phyloP scores from a whole-genome alignment of 2,888 invertebrate genomes.

The Nomada flava region DNA sequence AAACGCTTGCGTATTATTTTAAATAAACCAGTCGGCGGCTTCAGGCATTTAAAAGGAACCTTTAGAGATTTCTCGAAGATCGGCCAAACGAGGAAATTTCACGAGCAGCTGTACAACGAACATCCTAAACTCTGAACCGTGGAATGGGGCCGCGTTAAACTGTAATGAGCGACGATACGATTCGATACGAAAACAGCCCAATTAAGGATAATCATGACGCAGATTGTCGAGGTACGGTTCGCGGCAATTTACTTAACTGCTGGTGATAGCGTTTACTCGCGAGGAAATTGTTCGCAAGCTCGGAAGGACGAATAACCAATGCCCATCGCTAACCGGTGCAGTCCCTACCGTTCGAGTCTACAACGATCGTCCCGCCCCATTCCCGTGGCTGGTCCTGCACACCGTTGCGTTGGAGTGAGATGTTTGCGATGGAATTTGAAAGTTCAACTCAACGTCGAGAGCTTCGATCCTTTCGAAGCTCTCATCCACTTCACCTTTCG shows the following conservation, averaged over 20 bases:
- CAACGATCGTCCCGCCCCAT: slow-evolving; percentile 30
- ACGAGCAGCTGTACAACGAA: neutral
- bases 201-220: too few relatives aligned
- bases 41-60: neutral
- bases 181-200: neutral
- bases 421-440: slow-evolving; percentile 72
- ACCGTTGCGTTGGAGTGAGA: slow-evolving; percentile 46
- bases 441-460: slow-evolving; percentile 64
- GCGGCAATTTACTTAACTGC: too few relatives aligned
- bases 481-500: slow-evolving; percentile 65
- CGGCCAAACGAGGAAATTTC: neutral
- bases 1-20: slow-evolving; percentile 8
- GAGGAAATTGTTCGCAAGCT: slow-evolving; percentile 3
- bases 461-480: slow-evolving; percentile 64
- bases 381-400: slow-evolving; percentile 25
- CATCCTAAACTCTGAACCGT: neutral
- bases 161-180: neutral
- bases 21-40: neutral
- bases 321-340: slow-evolving; percentile 33
- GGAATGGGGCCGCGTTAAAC: neutral
- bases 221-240: too few relatives aligned
- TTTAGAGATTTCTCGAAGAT: slow-evolving; percentile 3
- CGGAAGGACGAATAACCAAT: neutral
- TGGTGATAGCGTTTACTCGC: neutral
- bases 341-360: slow-evolving; percentile 26